Conservation (phyloP, 2,888 invertebrate genomes). For the Patella ulyssiponensis region DNA sequence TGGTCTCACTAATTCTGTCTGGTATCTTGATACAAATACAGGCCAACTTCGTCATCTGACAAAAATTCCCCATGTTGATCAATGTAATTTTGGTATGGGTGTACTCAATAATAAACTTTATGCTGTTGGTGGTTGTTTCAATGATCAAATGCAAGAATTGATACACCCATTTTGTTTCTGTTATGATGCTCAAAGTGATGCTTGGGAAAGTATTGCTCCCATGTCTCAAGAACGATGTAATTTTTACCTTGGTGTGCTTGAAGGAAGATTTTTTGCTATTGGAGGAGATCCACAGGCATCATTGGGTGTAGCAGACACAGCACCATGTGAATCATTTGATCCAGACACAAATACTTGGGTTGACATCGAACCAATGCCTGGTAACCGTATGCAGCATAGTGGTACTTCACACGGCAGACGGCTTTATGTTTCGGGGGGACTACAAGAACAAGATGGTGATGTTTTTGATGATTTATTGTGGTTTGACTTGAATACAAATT, state of each 20-base stretch:
- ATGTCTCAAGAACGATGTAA: constrained; percentile 62
- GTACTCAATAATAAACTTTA: constrained; percentile 81
- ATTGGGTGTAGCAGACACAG: constrained; percentile 42
- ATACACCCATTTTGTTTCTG: constrained; percentile 83
- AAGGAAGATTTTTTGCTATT: constrained; percentile 61
- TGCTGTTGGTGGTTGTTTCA: constrained; percentile 82
- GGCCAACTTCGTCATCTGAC: constrained; percentile 80
- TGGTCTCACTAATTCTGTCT: constrained; percentile 80
- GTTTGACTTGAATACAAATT: constrained; percentile 51
- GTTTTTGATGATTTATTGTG: constrained; percentile 72
- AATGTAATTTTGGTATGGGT: constrained; percentile 82
- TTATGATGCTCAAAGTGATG: constrained; percentile 77
- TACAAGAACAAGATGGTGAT: constrained; percentile 75
- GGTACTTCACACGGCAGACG: constrained; percentile 50
- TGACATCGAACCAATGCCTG: constrained; percentile 50
- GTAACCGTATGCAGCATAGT: constrained; percentile 63
- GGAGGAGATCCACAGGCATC: constrained; percentile 76
- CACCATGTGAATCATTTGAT: constrained; percentile 59
- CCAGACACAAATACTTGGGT: constrained; percentile 55
- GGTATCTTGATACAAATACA: constrained; percentile 77
- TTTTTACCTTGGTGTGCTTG: constrained; percentile 58
- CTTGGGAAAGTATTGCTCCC: constrained; percentile 79
- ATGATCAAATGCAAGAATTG: constrained; percentile 78
- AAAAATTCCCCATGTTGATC: constrained; percentile 82
- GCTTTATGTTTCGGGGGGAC: constrained; percentile 75